Conservation (phyloP, 2,797 vertebrate genomes). For the Pipistrellus pygmaeus region DNA sequence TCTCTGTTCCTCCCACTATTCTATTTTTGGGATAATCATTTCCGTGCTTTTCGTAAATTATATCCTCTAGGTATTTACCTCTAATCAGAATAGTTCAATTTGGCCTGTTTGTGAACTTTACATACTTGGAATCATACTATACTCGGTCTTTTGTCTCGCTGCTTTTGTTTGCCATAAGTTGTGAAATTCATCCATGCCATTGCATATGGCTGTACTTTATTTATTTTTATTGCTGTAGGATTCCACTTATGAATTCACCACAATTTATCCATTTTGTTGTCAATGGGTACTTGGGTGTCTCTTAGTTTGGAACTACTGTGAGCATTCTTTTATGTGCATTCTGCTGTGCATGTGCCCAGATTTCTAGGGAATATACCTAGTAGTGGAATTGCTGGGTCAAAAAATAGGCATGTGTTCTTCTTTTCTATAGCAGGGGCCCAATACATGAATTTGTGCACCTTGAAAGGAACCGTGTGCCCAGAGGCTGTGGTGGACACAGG, state of each 20-base stretch:
- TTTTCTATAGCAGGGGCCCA: not conserved
- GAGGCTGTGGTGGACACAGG: no score
- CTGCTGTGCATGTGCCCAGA: not conserved
- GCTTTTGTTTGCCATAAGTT: not conserved
- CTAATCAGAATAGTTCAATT: not conserved
- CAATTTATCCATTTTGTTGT: slow-evolving; percentile 7
- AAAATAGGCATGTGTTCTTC: not conserved
- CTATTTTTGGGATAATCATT: slow-evolving; percentile 26
- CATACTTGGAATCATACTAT: not conserved
- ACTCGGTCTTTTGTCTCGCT: not conserved
- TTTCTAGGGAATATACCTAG: not conserved
- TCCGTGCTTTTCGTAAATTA: slow-evolving; percentile 28
- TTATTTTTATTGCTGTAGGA: not conserved
- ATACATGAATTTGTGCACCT: no score
- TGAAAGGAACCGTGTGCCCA: no score
- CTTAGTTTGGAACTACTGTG: not conserved
- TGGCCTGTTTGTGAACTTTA: not conserved
- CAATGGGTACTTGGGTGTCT: not conserved
- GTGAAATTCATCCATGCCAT: not conserved
- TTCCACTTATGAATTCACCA: slow-evolving; percentile 25
- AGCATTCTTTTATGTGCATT: not conserved
- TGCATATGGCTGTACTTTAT: not conserved
- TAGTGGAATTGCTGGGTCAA: not conserved
- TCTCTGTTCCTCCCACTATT: not conserved
- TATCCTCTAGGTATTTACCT: not conserved